Conservation (phyloP, 2,888 invertebrate genomes). For the Lepidochitona cinerea region DNA sequence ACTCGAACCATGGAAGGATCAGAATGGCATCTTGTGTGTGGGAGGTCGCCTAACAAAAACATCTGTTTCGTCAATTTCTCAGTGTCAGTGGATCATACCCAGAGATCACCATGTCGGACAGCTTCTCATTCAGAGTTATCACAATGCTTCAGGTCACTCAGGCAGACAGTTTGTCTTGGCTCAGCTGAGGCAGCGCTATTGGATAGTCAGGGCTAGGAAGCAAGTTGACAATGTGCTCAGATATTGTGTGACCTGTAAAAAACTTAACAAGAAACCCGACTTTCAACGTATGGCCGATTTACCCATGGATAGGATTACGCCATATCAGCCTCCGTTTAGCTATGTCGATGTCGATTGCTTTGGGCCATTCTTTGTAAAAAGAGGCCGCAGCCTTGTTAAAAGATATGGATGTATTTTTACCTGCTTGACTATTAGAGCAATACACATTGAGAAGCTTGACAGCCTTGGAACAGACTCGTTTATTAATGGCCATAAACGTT, state of each 20-base stretch:
- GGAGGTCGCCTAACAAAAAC: constrained; percentile 4
- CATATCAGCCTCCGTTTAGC: constrained; percentile 6
- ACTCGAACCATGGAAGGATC: not conserved
- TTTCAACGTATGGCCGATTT: constrained; percentile 16
- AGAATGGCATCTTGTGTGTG: not conserved
- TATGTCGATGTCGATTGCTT: constrained; percentile 14
- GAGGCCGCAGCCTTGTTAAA: constrained; percentile 2
- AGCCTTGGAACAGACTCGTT: constrained; percentile 13
- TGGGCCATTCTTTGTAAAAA: constrained; percentile 13
- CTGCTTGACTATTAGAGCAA: constrained; percentile 13
- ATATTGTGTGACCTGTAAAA: constrained; percentile 9
- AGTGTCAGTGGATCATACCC: constrained; percentile 8
- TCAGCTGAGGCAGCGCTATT: constrained; percentile 9
- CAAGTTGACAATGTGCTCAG: not conserved
- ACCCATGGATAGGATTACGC: constrained; percentile 7
- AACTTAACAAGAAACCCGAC: not conserved
- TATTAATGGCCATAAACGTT: constrained; percentile 6
- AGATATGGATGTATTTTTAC: constrained; percentile 24
- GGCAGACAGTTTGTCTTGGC: constrained; percentile 7
- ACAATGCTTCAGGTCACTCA: constrained; percentile 3
- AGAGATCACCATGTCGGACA: not conserved
- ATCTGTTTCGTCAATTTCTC: not conserved
- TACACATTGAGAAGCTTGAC: constrained; percentile 14
- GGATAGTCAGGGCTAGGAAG: not conserved
- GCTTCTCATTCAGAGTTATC: not conserved